Base-by-base conservation (phyloP, 2,797 vertebrate genomes). In the Acestrorhynchus altus region DNA sequence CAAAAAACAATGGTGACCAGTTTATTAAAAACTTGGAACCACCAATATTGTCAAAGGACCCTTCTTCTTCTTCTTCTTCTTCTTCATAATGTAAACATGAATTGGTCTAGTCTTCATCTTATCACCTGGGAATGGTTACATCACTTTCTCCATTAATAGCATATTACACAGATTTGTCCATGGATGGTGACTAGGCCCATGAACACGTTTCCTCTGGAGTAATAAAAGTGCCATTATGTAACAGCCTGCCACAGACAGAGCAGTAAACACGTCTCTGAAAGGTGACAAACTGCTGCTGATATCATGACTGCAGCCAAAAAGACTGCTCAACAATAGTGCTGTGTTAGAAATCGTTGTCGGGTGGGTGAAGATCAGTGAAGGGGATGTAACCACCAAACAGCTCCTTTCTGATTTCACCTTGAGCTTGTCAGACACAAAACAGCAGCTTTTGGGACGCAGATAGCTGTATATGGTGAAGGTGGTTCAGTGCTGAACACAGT, bases 201-300 rank as follows among this genome's bases (percentile, higher is more conserved):
- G 56, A 52, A 28, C 31, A 61, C 42, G 56, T 70, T 66, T 68
- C 57, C 24, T 54, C 35, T 64, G 10, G 18, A 54, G 69, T 64
- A 78, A 72, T 56, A 77, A 71, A 59, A 56, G 20, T 35, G 49
- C 28, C n/a, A 22, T 78, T 78, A 72, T 64, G 15, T 78, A 78
- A 78, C 16, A 8, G 15, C n/a, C 66, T 24, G 22, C 10, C 56
- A 28, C n/a, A 71, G 35, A 57, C 65, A 61, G 28, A 13, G 46
- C 16, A 16, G 66, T 63, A 52, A 67, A 76, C 26, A 47, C 20
- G 74, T 46, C n/a, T 76, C 54, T n/a, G 28, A 49, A 42, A 52
- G 47, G 35, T 63, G 67, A 71, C 61, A 20, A 39, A 46, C 40
- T n/a, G 20, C 47, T 64, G 61, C 51, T 64, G 67, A 42, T 61